Evolutionary conservation across 2,113 vertebrate genomes (phyloP).

Genomic region (Jacana jacana): DNA sequence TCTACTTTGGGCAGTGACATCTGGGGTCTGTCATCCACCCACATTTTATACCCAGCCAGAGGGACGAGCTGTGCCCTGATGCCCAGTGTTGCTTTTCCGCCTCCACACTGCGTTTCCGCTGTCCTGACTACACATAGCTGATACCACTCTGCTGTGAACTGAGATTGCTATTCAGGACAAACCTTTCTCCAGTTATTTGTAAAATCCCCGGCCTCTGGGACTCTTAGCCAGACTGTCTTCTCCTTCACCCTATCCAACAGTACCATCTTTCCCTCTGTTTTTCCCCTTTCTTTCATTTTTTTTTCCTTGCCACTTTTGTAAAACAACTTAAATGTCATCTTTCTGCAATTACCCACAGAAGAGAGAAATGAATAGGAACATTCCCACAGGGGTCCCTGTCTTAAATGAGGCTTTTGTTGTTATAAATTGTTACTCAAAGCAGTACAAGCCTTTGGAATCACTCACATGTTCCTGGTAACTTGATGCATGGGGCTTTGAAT

Average conservation of each 20-base stretch:
- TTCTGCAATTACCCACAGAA: slow-evolving; percentile 70
- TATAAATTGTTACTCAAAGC: slow-evolving; percentile 76
- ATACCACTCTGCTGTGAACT: neutral
- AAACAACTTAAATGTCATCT: slow-evolving; percentile 74
- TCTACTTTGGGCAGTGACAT: neutral
- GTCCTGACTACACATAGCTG: rapidly evolving
- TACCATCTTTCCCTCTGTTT: neutral
- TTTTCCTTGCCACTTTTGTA: slow-evolving; percentile 57
- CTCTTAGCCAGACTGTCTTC: neutral
- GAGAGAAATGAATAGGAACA: slow-evolving; percentile 68
- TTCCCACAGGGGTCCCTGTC: slow-evolving; percentile 74
- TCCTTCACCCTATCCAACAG: neutral
- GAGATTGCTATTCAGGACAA: neutral
- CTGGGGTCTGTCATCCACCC: neutral
- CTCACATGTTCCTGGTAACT: slow-evolving; percentile 50
- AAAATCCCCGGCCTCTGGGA: neutral
- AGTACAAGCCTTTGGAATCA: slow-evolving; percentile 70
- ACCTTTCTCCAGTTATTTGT: neutral
- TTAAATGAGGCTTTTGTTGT: slow-evolving; percentile 76
- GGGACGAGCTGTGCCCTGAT: neutral
- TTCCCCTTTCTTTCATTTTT: neutral
- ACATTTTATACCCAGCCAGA: rapidly evolving
- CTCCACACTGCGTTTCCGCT: neutral
- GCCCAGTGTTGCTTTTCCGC: neutral
- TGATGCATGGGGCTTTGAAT: slow-evolving; percentile 63